Evolutionary conservation across 2,113 vertebrate genomes (phyloP).

Genomic region (Ceuthmochares aereus): DNA sequence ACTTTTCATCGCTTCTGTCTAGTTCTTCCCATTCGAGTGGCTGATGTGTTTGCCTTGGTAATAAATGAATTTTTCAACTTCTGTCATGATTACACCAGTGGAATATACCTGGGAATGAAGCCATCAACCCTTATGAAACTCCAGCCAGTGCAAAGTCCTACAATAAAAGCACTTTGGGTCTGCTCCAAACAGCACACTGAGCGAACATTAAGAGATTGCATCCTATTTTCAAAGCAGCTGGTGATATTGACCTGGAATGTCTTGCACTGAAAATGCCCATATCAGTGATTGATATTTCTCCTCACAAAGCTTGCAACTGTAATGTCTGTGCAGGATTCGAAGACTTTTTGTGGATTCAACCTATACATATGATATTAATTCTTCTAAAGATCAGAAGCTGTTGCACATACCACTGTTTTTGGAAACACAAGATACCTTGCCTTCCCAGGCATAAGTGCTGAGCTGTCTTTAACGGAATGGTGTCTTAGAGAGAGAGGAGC

Average conservation of each 20-base stretch:
- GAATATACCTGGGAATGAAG: not conserved
- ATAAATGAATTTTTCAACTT: not conserved
- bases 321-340: not conserved
- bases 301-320: not conserved
- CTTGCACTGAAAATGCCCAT: not conserved
- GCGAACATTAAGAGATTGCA: not conserved
- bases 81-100: not conserved
- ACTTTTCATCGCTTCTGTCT: not conserved
- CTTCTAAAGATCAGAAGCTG: not conserved
- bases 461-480: not conserved
- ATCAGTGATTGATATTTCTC: not conserved
- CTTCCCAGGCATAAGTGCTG: not conserved
- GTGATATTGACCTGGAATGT: not conserved
- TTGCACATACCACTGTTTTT: rapidly evolving
- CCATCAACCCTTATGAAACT: not conserved
- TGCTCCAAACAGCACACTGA: not conserved
- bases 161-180: not conserved
- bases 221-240: not conserved
- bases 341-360: not conserved
- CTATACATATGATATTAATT: not conserved
- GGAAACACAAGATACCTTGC: not conserved
- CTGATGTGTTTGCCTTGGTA: not conserved
- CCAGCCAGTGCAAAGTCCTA: not conserved
- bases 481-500: not conserved
- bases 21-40: not conserved